A percentile compares a stretch with the other conserved stretches of the same genome.
These are phyloP conservation scores for Sceloporus tristichus DNA, from an alignment of 2,113 vertebrate genomes.

Conservation along the genomic window DNA sequence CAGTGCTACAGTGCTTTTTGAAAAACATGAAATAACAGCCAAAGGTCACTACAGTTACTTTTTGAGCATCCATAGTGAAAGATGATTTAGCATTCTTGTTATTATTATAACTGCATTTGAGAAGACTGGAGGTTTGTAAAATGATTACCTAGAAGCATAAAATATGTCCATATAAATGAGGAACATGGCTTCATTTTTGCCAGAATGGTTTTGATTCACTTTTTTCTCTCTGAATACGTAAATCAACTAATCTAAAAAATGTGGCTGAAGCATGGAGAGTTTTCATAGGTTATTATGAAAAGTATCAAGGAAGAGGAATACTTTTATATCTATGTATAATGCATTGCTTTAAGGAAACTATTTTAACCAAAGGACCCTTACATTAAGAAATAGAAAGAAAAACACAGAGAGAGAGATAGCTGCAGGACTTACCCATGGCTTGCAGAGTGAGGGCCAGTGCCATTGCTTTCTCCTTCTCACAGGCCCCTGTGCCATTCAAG, in stretches of 20 bases:
- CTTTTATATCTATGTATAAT: not conserved
- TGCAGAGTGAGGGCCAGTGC: too few relatives aligned
- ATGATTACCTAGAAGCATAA: not conserved
- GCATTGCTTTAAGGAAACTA: not conserved
- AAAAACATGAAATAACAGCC: not conserved
- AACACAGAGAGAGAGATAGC: not conserved
- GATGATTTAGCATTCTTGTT: conserved; percentile 28
- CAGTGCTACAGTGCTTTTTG: not conserved
- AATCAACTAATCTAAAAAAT: not conserved
- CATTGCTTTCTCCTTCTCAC: too few relatives aligned
- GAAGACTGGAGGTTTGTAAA: conserved; percentile 20
- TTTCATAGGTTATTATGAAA: not conserved
- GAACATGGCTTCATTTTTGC: not conserved
- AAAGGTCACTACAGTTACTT: conserved; percentile 21
- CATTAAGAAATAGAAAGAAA: not conserved
- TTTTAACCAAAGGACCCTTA: not conserved
- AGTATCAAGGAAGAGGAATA: not conserved
- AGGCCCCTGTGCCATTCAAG: too few relatives aligned
- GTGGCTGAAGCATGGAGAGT: not conserved
- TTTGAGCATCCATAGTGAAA: conserved; percentile 50
- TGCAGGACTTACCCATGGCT: too few relatives aligned
- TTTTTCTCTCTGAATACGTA: not conserved
- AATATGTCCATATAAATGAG: not conserved
- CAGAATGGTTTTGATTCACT: conserved; percentile 10
- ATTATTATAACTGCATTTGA: conserved; percentile 15